Base-by-base conservation (phyloP, 2,888 invertebrate species). In the Imbricaverruca yamaguchii region DNA sequence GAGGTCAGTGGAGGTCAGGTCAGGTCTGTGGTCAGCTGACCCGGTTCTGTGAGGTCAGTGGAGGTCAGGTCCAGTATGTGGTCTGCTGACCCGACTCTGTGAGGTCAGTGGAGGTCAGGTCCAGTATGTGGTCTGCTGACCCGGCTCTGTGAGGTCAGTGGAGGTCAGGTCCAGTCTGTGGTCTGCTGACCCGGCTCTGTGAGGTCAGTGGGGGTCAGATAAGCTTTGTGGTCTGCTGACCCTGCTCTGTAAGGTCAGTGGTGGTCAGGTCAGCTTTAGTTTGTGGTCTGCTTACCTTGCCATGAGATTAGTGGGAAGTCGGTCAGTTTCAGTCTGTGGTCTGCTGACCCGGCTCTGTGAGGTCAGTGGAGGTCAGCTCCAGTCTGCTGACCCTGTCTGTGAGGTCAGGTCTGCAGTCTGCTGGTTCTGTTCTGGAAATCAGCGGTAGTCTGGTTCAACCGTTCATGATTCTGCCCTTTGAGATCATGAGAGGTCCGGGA, bases 301-400 rank as follows among this genome's bases (percentile, higher is more conserved):
- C n/a, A n/a, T n/a, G n/a, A n/a, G n/a, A n/a, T n/a, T n/a, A n/a
- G n/a, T n/a, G n/a, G n/a, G n/a, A n/a, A n/a, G n/a, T n/a, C n/a
- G n/a, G n/a, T n/a, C 39, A 39, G 39, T 4, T 39, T 39, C 39
- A 39, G 39, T 3, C 39, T 94, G 93, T 69, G 95, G 95, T 9
- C 88, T 97, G 80, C 88, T 97, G 53, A 92, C 93, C 86, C 91
- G 92, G 7, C 88, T 99, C 18, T 97, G 97, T 86, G 92, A 92
- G 84, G 65, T 65, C n/a, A 65, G 65, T 8, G 63, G 63, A n/a
- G 23, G 65, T 67, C 39, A 39, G 39, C 39, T 39, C 39, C 39
- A 39, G 39, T 39, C 39, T 39, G 39, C 39, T 39, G 39, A 39
- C 39, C 39, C 39, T 39, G 39, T 39, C 39, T 39, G 39, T 39